Evolutionary conservation across 2,113 vertebrate genomes (phyloP).

Genomic region (Ardeotis arabs): DNA sequence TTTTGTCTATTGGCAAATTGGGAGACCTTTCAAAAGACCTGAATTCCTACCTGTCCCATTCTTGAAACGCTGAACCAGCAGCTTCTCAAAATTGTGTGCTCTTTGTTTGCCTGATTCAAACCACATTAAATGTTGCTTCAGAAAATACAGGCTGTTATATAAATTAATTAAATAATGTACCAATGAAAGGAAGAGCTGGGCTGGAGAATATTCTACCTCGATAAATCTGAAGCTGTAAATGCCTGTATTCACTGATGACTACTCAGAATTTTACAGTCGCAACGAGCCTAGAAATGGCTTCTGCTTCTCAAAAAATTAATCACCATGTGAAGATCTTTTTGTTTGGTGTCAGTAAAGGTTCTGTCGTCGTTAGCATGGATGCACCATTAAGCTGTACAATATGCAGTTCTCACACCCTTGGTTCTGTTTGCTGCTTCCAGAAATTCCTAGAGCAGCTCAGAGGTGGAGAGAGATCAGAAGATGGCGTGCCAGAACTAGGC

Average conservation of each 20-base stretch:
- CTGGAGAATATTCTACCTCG: not conserved
- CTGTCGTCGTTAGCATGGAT: accelerated
- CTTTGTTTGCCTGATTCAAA: not conserved
- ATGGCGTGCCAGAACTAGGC: accelerated
- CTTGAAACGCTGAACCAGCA: not conserved
- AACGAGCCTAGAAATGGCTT: not conserved
- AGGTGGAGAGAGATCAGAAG: not conserved
- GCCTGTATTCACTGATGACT: not conserved
- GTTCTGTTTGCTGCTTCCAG: not conserved
- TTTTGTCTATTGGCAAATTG: not conserved
- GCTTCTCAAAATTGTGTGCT: not conserved
- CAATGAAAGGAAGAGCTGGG: not conserved
- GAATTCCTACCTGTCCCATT: not conserved
- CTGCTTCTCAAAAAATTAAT: not conserved
- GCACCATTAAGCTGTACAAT: not conserved
- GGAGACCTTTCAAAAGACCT: not conserved
- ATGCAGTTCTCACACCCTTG: not conserved
- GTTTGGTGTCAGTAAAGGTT: not conserved
- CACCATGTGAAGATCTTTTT: not conserved
- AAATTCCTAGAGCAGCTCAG: not conserved
- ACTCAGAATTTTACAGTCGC: not conserved
- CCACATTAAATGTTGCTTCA: not conserved
- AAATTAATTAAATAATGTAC: not conserved
- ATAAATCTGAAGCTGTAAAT: not conserved
- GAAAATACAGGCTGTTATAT: not conserved